Evolutionary conservation across 2,113 vertebrate species (phyloP).

Genomic region (Speoplatyrhinus poulsoni): DNA sequence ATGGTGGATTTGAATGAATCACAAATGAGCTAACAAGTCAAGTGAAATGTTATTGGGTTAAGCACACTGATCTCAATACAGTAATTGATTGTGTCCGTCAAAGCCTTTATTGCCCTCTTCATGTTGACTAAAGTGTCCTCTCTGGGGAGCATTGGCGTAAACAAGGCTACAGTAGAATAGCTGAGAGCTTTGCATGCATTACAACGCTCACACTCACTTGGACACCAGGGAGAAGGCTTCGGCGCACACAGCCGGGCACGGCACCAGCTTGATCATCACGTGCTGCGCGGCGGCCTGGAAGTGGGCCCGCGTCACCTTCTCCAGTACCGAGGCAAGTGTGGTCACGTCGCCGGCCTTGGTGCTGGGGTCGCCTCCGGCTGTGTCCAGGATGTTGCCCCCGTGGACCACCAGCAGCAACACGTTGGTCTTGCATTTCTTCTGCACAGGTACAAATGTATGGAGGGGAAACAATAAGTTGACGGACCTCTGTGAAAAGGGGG

Average conservation of each 20-base stretch:
- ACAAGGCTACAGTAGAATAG: too few species aligned
- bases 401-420: constrained; percentile 92
- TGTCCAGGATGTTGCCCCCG: constrained; percentile 91
- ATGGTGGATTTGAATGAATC: too few species aligned
- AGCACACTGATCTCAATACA: not conserved
- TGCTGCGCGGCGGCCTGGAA: constrained; percentile 89
- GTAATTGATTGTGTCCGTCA: not conserved
- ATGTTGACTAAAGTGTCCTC: not conserved
- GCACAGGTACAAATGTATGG: constrained; percentile 35
- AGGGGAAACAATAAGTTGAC: not conserved
- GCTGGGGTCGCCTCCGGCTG: constrained; percentile 82
- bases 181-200: not conserved
- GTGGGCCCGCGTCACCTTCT: constrained; percentile 89
- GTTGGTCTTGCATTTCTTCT: constrained; percentile 86
- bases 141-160: too few species aligned
- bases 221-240: constrained; percentile 95
- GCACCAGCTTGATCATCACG: constrained; percentile 87
- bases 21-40: too few species aligned
- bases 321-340: constrained; percentile 88
- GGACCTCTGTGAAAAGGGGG: not conserved
- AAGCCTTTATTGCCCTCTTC: not conserved
- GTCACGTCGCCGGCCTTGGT: constrained; percentile 86
- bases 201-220: constrained; percentile 82
- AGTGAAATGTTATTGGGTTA: too few species aligned
- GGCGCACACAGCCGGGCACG: constrained; percentile 92